phyloP scores from a whole-genome alignment of 2,797 vertebrate genomes.

The Hypotaenidia philippensis region DNA sequence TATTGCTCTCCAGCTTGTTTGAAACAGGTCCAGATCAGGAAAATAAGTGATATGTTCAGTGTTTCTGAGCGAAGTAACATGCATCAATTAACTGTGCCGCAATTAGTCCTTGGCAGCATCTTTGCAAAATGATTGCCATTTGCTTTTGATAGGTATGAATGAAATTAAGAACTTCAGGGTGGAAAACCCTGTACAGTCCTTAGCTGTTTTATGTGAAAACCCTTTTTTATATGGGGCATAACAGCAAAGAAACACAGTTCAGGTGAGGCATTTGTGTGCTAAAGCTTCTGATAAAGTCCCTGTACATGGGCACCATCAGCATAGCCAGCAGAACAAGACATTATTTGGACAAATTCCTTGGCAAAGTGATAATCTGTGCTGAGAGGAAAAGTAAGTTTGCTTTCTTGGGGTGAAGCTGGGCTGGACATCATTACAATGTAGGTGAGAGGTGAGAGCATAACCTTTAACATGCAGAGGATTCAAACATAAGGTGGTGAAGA shows the following conservation, averaged over 20 bases:
- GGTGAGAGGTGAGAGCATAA: not conserved
- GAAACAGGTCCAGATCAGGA: not conserved
- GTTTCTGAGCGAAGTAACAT: not conserved
- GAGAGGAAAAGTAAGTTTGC: not conserved
- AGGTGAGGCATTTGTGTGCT: not conserved
- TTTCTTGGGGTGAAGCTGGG: not conserved
- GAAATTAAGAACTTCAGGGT: not conserved
- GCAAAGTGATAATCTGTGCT: not conserved
- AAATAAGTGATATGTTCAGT: not conserved
- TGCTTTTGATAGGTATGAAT: not conserved
- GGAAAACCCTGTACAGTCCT: not conserved
- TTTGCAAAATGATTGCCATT: not conserved
- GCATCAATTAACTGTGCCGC: not conserved
- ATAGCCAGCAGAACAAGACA: not conserved
- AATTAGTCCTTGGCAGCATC: not conserved
- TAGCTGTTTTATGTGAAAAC: not conserved
- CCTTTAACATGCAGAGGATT: not conserved
- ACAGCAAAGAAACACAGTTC: not conserved
- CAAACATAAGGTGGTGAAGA: not conserved
- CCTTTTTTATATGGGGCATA: not conserved
- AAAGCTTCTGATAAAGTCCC: not conserved
- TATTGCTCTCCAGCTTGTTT: constrained; percentile 1
- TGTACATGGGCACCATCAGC: not conserved
- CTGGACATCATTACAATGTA: not conserved
- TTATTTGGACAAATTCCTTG: not conserved